phyloP scores from a whole-genome alignment of 30 jellyfish, hydroid and myxozoan genomes.

The Catostylus mosaicus region DNA sequence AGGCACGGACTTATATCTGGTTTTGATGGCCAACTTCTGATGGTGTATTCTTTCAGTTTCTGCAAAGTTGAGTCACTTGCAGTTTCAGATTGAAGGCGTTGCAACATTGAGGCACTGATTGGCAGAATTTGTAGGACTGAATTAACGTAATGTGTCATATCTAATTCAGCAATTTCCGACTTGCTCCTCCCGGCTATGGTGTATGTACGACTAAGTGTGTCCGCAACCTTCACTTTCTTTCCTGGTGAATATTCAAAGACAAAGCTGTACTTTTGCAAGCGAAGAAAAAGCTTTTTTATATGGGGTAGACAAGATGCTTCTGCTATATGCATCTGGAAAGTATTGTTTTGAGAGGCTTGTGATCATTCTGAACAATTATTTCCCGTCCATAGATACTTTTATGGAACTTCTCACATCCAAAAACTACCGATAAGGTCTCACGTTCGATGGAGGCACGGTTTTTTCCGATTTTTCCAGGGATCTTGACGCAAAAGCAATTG shows the following conservation, averaged over 20 bases:
- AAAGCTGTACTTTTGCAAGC: constrained; percentile 39
- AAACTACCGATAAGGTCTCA: constrained; percentile 22
- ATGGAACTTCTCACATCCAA: constrained; percentile 26
- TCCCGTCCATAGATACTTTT: constrained; percentile 5
- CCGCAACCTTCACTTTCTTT: constrained; percentile 24
- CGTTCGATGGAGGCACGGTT: constrained; percentile 23
- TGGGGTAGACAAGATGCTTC: constrained; percentile 24
- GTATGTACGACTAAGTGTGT: constrained; percentile 21
- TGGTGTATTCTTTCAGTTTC: not conserved
- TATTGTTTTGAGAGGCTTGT: constrained; percentile 20
- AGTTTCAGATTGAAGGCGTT: constrained; percentile 14
- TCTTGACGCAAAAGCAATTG: constrained; percentile 29
- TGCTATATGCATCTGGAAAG: not conserved
- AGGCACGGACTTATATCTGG: constrained; percentile 17
- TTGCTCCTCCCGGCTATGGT: constrained; percentile 1
- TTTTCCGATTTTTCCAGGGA: constrained; percentile 1
- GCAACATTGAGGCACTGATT: constrained; percentile 9
- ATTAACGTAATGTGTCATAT: constrained; percentile 18
- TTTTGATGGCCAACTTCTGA: constrained; percentile 22
- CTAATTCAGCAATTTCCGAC: not conserved
- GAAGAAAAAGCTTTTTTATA: constrained; percentile 18
- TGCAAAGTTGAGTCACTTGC: constrained; percentile 26
- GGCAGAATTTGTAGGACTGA: constrained; percentile 2
- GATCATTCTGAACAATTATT: constrained; percentile 19
- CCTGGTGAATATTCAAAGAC: constrained; percentile 25